These are phyloP conservation scores for Dicaeum eximium DNA, from an alignment of 2,113 vertebrate species.

Conservation along the genomic window DNA sequence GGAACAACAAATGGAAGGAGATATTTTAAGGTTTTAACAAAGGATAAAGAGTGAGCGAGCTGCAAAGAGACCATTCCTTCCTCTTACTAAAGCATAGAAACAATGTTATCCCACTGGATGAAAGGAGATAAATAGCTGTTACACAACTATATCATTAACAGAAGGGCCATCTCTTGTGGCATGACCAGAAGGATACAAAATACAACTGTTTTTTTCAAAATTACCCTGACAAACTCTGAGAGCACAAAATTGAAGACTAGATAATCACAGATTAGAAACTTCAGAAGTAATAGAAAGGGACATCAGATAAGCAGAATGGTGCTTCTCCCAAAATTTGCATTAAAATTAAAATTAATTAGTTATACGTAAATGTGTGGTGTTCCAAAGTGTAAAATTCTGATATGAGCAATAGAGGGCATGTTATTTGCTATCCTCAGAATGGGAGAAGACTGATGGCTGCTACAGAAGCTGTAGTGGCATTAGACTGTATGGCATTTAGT, in stretches of 20 bases:
- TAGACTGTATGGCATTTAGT: not conserved
- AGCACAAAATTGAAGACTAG: not conserved
- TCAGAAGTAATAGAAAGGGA: not conserved
- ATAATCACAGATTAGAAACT: not conserved
- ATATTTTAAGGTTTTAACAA: not conserved
- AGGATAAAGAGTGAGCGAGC: not conserved
- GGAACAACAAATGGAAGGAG: not conserved
- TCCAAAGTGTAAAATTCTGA: not conserved
- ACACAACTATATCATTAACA: not conserved
- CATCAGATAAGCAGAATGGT: not conserved
- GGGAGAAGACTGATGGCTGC: not conserved
- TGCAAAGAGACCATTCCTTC: not conserved
- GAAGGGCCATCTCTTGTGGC: not conserved
- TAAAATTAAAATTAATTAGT: not conserved
- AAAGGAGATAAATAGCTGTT: not conserved
- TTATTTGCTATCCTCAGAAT: not conserved
- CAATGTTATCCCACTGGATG: not conserved
- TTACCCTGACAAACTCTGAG: not conserved
- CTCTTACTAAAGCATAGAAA: not conserved
- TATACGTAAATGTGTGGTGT: not conserved
- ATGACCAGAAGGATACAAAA: not conserved
- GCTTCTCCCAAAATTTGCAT: not conserved
- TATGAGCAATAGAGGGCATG: accelerated
- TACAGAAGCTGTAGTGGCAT: not conserved
- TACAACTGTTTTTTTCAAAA: not conserved